Evolutionary conservation across 2,797 vertebrate species (phyloP).

Genomic region (Lemur catta): DNA sequence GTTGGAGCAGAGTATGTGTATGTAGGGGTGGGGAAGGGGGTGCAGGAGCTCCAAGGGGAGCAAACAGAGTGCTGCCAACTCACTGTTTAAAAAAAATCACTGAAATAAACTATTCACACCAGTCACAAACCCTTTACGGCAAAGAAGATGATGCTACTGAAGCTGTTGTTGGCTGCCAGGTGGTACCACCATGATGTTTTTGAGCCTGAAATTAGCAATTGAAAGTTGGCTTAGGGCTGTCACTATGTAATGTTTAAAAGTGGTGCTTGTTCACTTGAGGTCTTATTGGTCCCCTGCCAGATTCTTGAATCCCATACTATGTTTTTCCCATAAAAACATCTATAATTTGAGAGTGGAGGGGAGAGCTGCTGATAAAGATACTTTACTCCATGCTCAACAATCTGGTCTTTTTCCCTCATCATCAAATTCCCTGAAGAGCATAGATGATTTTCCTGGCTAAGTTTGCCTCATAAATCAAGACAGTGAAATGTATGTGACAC

Average conservation of each 20-base stretch:
- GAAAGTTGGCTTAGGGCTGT: background rate
- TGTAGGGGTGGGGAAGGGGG: background rate
- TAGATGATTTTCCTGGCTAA: constrained; percentile 30
- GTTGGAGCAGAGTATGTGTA: background rate
- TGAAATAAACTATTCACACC: background rate
- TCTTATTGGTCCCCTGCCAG: background rate
- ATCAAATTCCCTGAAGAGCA: background rate
- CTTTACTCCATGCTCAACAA: background rate
- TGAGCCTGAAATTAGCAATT: background rate
- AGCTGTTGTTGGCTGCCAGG: background rate
- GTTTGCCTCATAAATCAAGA: constrained; percentile 36
- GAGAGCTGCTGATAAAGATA: constrained; percentile 6
- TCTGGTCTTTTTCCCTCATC: background rate
- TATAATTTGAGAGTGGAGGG: background rate
- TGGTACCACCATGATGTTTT: background rate
- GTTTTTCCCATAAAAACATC: constrained; percentile 13
- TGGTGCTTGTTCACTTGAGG: background rate
- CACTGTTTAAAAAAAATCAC: background rate
- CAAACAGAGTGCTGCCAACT: background rate
- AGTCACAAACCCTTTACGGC: background rate
- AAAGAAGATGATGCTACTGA: background rate
- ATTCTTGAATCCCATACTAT: background rate
- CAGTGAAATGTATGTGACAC: background rate
- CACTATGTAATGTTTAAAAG: background rate
- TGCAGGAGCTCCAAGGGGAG: background rate